These are phyloP conservation scores for Lycorma delicatula DNA, from an alignment of 1,140 invertebrate genomes.

Conservation along the genomic window DNA sequence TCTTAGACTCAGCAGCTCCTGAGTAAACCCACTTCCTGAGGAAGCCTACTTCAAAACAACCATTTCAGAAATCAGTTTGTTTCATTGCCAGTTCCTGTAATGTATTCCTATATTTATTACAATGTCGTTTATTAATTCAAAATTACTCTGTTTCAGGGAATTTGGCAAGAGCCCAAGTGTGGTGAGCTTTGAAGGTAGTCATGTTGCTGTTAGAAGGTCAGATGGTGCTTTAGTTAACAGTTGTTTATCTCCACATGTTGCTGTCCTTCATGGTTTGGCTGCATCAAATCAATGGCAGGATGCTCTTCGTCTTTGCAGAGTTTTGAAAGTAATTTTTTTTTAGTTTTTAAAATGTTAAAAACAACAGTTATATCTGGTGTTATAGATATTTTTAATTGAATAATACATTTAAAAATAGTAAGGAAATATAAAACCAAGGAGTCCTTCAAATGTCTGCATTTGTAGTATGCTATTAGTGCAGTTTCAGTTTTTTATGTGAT, in stretches of 20 bases:
- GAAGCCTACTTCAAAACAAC: too few species aligned
- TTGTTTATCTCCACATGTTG: conserved; percentile 56
- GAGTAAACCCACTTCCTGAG: too few species aligned
- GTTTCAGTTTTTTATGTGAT: not conserved
- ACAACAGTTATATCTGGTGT: not conserved
- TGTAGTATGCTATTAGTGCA: not conserved
- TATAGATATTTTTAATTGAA: not conserved
- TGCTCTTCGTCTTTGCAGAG: conserved; percentile 65
- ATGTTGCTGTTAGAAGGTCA: conserved; percentile 60
- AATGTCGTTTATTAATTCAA: conserved; percentile 16
- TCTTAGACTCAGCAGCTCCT: too few species aligned
- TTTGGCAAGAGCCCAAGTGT: conserved; percentile 72
- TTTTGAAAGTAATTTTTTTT: conserved; percentile 52
- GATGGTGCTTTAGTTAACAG: conserved; percentile 57
- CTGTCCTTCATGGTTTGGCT: conserved; percentile 53
- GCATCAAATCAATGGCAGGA: conserved; percentile 60
- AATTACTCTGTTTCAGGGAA: conserved; percentile 45
- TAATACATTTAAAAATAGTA: too few species aligned
- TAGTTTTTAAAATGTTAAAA: not conserved
- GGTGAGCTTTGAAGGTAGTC: conserved; percentile 66
- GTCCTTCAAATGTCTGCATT: too few species aligned
- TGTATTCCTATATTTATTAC: too few species aligned
- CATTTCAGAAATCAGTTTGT: too few species aligned
- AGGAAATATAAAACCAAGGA: too few species aligned
- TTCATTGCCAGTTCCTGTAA: too few species aligned